Evolutionary conservation across 2,888 invertebrate genomes (phyloP).

Genomic region (Eucera pruinosa): DNA sequence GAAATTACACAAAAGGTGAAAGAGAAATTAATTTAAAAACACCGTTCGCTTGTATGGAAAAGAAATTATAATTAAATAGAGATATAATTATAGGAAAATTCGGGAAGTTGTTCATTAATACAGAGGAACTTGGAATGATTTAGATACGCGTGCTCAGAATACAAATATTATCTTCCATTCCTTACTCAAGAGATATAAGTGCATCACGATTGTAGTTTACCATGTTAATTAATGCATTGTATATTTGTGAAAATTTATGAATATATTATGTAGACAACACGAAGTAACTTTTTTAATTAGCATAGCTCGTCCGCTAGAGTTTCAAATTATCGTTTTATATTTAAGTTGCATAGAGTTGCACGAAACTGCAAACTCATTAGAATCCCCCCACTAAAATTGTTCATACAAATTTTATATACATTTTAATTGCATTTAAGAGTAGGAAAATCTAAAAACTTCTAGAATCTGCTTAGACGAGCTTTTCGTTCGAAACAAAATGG

Average conservation of each 20-base stretch:
- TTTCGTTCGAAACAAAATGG: too few relatives aligned
- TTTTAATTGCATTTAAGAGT: too few relatives aligned
- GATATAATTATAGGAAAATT: not conserved
- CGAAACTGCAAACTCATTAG: slow-evolving; percentile 26
- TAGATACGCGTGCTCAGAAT: slow-evolving; percentile 42
- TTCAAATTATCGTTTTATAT: too few relatives aligned
- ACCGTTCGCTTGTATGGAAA: slow-evolving; percentile 19
- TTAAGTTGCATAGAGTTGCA: slow-evolving; percentile 19
- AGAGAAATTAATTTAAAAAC: slow-evolving; percentile 45
- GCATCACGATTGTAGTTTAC: slow-evolving; percentile 49
- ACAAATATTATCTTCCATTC: slow-evolving; percentile 51
- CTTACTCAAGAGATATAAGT: slow-evolving; percentile 35
- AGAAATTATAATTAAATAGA: slow-evolving; percentile 26
- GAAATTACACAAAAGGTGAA: slow-evolving; percentile 51
- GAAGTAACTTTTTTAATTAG: slow-evolving; percentile 42
- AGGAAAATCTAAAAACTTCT: too few relatives aligned
- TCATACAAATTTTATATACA: too few relatives aligned
- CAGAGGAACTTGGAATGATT: slow-evolving; percentile 41
- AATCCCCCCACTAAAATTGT: too few relatives aligned
- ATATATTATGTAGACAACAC: slow-evolving; percentile 56
- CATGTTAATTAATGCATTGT: slow-evolving; percentile 59
- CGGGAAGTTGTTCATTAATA: slow-evolving; percentile 24
- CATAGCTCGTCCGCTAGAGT: too few relatives aligned
- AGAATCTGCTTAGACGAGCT: too few relatives aligned
- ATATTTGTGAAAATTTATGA: slow-evolving; percentile 56